These are phyloP conservation scores for Agapetus fuscipes DNA, from an alignment of 2,888 invertebrate species.

Conservation along the genomic window DNA sequence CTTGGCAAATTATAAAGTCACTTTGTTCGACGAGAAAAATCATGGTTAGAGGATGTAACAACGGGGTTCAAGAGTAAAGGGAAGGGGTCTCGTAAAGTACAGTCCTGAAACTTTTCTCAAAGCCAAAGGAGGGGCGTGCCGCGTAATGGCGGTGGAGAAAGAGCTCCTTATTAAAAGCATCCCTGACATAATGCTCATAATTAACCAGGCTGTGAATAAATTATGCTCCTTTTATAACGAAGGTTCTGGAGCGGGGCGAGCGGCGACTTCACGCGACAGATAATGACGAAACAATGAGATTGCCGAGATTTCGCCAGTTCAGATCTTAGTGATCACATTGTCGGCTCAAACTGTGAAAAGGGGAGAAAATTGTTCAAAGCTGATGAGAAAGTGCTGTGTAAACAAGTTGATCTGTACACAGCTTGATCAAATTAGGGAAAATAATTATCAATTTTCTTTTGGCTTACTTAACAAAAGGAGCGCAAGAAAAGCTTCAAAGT, in stretches of 20 bases:
- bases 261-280: conserved; percentile 10
- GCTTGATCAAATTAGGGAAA: no score
- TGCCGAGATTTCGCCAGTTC: background rate
- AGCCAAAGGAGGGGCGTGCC: conserved; percentile 3
- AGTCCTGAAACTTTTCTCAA: conserved; percentile 1
- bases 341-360: background rate
- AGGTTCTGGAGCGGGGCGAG: no score
- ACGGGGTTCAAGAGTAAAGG: background rate
- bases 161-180: conserved; percentile 13
- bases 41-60: background rate
- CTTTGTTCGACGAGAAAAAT: conserved; percentile 2
- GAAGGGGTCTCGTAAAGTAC: conserved; percentile 1
- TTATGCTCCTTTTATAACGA: conserved; percentile 12
- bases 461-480: background rate
- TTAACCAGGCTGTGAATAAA: conserved; percentile 16
- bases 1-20: conserved; percentile 10
- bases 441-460: background rate
- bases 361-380: background rate
- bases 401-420: no score
- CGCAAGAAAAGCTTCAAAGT: no score
- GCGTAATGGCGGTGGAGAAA: conserved; percentile 6
- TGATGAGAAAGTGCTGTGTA: no score
- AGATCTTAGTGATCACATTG: background rate
- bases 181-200: conserved; percentile 12
- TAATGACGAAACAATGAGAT: conserved; percentile 12